These are phyloP conservation scores for Thecophora atra DNA, from an alignment of 2,888 invertebrate species.

Conservation along the genomic window DNA sequence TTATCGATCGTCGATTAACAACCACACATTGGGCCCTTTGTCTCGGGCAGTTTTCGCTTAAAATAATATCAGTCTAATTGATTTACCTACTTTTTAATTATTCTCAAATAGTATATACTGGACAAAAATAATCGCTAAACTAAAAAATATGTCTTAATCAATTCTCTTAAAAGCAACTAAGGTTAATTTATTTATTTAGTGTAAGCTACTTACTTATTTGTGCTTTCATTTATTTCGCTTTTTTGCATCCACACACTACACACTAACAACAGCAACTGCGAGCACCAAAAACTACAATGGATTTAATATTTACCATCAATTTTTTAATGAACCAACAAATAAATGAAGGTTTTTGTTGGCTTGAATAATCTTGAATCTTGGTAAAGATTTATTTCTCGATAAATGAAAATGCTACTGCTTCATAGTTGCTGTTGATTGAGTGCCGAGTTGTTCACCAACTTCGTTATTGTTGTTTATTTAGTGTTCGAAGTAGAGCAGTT, in stretches of 20 bases:
- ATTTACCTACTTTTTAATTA: no score
- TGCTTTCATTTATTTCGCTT: background rate
- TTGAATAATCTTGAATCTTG: background rate
- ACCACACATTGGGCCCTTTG: no score
- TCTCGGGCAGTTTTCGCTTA: no score
- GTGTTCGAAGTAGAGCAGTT: background rate
- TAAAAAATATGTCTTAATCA: background rate
- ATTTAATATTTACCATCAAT: background rate
- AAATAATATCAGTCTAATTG: no score
- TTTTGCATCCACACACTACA: background rate
- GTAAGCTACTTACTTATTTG: constrained; percentile 12
- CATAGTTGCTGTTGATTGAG: background rate
- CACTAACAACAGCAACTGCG: background rate
- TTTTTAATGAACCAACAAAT: background rate
- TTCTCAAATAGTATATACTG: background rate
- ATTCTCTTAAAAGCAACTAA: background rate
- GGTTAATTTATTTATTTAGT: background rate
- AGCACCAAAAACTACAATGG: background rate
- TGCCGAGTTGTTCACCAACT: background rate
- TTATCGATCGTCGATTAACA: no score
- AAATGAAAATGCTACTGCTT: background rate
- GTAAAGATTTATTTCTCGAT: background rate
- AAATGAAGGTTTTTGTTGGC: no score
- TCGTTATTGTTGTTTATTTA: background rate
- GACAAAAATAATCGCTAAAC: background rate